Base-by-base conservation (phyloP, 2,113 vertebrate genomes). In the Meleagris gallopavo region DNA sequence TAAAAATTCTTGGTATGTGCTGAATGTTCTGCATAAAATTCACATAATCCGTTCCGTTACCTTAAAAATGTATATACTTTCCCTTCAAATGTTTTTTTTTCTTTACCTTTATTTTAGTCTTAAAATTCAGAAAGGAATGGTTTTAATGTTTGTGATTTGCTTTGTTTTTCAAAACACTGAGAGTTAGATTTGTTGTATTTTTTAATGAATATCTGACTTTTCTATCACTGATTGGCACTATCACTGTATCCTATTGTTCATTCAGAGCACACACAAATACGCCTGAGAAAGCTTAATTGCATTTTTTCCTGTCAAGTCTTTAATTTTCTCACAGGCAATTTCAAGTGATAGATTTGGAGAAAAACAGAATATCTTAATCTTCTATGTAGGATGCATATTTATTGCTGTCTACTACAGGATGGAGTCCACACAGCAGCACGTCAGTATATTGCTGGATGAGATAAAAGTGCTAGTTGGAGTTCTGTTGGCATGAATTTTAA, bases 181-280 rank as follows among this genome's bases (percentile, higher is more conserved):
- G 87, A 54, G 50, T 58, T 24, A 89, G 19, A 45, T 76, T 89
- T 71, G 91, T 88, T 83, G 27, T 64, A 45, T 70, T 92, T 92
- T 85, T 81, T 76, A 86, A 94, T 84, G 64, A 81, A n/a, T 27
- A 48, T 74, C 52, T 80, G 86, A 73, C 90, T 94, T 72, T 69
- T 65, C 52, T 73, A 30, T 52, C 8, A 2, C 12, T 83, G 78
- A 84, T 69, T 86, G 79, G 24, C 80, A 50, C 34, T 81, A 34
- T 70, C 71, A 54, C n/a, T 62, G 13, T 62, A 48, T 40, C 57
- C 5, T 73, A 32, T 82, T 82, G 74, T 55, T 94, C 62, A 88
- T 76, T 94, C 70, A 52, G n/a, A 81, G 14, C 62, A 85, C 84
- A 79, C 73, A 50, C 21, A 54, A 74, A 80, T 88, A 74, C 74